A percentile compares a stretch with the other conserved stretches of the same genome.
Evolutionary conservation across 2,113 vertebrate genomes (phyloP).

Genomic region (Hydropotes inermis): DNA sequence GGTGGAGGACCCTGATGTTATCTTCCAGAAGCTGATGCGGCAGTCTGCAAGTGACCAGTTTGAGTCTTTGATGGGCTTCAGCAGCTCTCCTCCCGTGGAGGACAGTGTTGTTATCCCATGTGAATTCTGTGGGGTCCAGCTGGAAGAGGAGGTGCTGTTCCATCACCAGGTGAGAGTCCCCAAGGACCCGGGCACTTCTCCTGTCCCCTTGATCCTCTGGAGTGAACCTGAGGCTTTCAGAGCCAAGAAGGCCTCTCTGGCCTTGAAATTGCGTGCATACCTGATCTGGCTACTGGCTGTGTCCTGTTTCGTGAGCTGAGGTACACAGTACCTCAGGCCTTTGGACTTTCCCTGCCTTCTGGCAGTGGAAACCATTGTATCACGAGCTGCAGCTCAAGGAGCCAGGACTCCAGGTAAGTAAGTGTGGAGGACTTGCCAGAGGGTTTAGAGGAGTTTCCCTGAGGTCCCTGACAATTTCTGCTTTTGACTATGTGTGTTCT

Average conservation of each 20-base stretch:
- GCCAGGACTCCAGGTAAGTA: background rate
- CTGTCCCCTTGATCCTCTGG: background rate
- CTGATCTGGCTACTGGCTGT: background rate
- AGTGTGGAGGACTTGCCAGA: background rate
- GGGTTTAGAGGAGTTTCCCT: background rate
- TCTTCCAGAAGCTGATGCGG: conserved; percentile 42
- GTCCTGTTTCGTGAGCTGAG: background rate
- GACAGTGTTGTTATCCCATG: conserved; percentile 90
- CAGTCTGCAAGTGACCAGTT: conserved; percentile 50
- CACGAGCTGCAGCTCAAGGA: background rate
- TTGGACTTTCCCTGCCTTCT: background rate
- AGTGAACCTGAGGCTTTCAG: background rate
- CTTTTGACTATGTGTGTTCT: background rate
- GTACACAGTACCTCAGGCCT: background rate
- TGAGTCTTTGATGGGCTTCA: conserved; percentile 79
- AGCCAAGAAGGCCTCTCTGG: background rate
- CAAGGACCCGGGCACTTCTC: fast-evolving
- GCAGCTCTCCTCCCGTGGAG: conserved; percentile 75
- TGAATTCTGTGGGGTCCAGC: conserved; percentile 94
- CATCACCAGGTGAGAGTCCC: conserved; percentile 92
- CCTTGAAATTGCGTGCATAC: background rate
- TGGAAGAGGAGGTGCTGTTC: conserved; percentile 92
- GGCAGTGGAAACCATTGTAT: background rate
- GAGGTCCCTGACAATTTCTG: background rate
- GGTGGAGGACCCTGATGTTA: background rate